These are phyloP conservation scores for Brachionus rubens DNA, from an alignment of 1,140 invertebrate species.

Conservation along the genomic window DNA sequence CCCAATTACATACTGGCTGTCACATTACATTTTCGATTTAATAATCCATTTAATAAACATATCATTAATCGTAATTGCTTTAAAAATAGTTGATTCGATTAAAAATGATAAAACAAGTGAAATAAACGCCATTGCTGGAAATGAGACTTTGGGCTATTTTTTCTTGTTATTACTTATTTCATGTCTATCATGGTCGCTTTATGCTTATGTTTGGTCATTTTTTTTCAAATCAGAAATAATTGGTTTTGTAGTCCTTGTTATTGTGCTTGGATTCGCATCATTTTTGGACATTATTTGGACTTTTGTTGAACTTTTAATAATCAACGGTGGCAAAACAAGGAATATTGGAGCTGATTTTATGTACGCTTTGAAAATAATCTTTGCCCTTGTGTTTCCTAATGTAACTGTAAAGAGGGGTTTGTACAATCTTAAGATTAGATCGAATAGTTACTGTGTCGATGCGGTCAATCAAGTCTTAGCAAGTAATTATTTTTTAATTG, in stretches of 20 bases:
- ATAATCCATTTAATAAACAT: slow-evolving; percentile 34
- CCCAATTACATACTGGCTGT: slow-evolving; percentile 58
- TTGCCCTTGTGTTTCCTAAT: slow-evolving; percentile 33
- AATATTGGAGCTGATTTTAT: slow-evolving; percentile 15
- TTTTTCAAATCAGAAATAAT: slow-evolving; percentile 47
- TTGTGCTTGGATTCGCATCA: slow-evolving; percentile 27
- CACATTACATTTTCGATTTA: slow-evolving; percentile 61
- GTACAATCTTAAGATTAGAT: slow-evolving; percentile 41
- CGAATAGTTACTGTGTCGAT: slow-evolving; percentile 20
- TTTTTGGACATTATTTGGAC: slow-evolving; percentile 44
- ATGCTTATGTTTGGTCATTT: slow-evolving; percentile 41
- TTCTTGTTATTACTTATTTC: slow-evolving; percentile 21
- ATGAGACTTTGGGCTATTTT: slow-evolving; percentile 43
- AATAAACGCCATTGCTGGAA: slow-evolving; percentile 30
- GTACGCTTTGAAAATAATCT: background rate
- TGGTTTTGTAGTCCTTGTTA: slow-evolving; percentile 27
- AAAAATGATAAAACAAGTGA: slow-evolving; percentile 11
- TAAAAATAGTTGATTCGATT: slow-evolving; percentile 25
- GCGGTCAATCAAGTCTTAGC: slow-evolving; percentile 14
- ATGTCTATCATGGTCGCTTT: slow-evolving; percentile 18
- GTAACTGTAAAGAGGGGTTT: slow-evolving; percentile 28
- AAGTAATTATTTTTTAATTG: background rate
- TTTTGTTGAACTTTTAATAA: slow-evolving; percentile 16
- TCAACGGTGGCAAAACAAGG: slow-evolving; percentile 3
- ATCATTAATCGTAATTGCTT: slow-evolving; percentile 38